Base-by-base conservation (phyloP, 1,140 invertebrate species). In the Heliconius congener region DNA sequence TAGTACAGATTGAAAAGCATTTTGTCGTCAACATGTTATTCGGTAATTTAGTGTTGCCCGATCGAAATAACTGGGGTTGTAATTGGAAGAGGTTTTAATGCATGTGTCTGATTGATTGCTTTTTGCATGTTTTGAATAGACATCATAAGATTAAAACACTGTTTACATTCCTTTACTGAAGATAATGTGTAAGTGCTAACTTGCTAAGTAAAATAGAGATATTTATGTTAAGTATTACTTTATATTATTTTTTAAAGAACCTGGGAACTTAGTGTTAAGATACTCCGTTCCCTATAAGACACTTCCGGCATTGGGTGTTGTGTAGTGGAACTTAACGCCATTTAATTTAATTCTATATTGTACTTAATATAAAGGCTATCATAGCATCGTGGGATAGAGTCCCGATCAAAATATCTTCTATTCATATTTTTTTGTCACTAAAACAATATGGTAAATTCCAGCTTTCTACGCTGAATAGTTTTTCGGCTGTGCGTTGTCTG, bases 21-120 rank as follows among this genome's bases (percentile, higher is more conserved):
- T 94, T 92, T 94, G 92, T 94, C 92, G 90, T 91, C 86, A 88
- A 91, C 90, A 91, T 91, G 88, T 93, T 91, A 91, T 91, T 93
- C 86, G 88, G 89, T 93, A 91, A 91, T 91, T 91, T 92, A 93
- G 91, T 93, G 90, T 90, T 90, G 86, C 88, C 88, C 86, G 86
- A 86, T 87, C 86, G 87, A 87, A 86, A 91, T 92, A 90, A 90
- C 87, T 88, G 90, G 89, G 92, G 91, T 80, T 81, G 84, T 89
- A 86, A 91, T 91, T 90, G 88, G 84, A 89, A 90, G 87, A 91
- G 88, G 85, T 91, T 91, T 86, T 87, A 88, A 85, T 84, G 86
- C 87, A 88, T 91, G 91, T 88, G 87, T 81, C 85, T 94, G 90
- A 92, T 92, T 93, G 90, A 94, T 94, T 94, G 89, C 87, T 91